Evolutionary conservation across 2,113 vertebrate species (phyloP).

Genomic region (Hassar affinis): DNA sequence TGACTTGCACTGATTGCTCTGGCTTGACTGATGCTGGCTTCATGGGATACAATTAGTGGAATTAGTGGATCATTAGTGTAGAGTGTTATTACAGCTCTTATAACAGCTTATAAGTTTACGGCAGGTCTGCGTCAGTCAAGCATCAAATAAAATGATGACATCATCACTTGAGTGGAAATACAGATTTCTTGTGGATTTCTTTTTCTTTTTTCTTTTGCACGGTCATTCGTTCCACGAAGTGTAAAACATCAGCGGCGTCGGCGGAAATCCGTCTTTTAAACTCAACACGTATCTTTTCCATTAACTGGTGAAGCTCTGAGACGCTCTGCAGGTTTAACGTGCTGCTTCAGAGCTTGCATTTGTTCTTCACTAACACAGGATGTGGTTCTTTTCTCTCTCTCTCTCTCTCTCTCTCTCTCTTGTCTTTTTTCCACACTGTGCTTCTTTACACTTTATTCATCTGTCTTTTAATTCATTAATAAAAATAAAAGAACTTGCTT

Average conservation of each 20-base stretch:
- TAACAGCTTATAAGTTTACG: not conserved
- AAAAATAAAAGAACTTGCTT: conserved; percentile 64
- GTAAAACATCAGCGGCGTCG: too few species aligned
- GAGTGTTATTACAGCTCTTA: not conserved
- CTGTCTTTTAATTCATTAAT: not conserved
- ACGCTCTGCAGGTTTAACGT: conserved; percentile 18
- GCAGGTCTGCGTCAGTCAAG: not conserved
- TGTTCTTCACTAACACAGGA: conserved; percentile 61
- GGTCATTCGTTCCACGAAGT: not conserved
- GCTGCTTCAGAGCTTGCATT: conserved; percentile 31
- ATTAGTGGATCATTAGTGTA: too few species aligned
- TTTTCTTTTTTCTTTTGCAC: not conserved
- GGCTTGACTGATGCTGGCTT: too few species aligned
- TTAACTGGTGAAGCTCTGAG: not conserved
- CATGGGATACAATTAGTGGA: too few species aligned
- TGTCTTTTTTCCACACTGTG: too few species aligned
- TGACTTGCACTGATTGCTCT: too few species aligned
- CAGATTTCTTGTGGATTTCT: too few species aligned
- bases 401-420: not conserved
- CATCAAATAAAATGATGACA: not conserved
- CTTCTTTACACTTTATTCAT: not conserved
- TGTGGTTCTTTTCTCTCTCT: conserved; percentile 60
- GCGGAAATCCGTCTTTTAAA: not conserved
- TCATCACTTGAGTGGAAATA: too few species aligned
- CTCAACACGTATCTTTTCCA: not conserved